Percentiles rank a stretch among this genome's conserved stretches.
phyloP scores from a whole-genome alignment of 2,113 vertebrate genomes.

The Toxotes jaculatrix region DNA sequence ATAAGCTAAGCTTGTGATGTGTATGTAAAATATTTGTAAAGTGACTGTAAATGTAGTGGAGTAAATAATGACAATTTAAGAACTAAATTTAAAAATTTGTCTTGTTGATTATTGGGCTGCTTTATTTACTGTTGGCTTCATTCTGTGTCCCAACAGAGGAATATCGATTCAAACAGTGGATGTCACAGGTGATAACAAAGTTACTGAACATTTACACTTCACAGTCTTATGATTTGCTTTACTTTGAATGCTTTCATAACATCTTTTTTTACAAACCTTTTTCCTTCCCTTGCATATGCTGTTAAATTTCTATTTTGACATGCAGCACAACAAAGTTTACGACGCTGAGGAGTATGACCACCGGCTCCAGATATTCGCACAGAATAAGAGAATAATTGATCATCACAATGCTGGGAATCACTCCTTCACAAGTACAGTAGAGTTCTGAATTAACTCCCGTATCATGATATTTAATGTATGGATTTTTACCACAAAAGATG shows the following conservation, averaged over 20 bases:
- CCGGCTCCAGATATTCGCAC: slow-evolving; percentile 81
- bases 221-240: neutral
- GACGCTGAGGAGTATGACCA: slow-evolving; percentile 74
- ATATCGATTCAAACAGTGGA: slow-evolving; percentile 86
- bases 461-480: neutral
- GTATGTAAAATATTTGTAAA: too few species aligned
- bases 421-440: slow-evolving; percentile 85
- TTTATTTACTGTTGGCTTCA: neutral
- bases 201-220: too few species aligned
- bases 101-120: neutral
- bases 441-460: neutral
- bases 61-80: too few species aligned
- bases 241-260: too few species aligned
- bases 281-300: neutral
- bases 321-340: slow-evolving; percentile 85
- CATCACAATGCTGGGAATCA: slow-evolving; percentile 87
- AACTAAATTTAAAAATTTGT: neutral
- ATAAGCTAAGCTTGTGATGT: too few species aligned
- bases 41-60: too few species aligned
- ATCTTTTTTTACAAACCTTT: neutral
- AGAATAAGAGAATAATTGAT: slow-evolving; percentile 81
- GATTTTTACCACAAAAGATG: neutral
- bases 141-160: slow-evolving; percentile 79
- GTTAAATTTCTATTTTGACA: neutral
- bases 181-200: slow-evolving; percentile 75